Conservation (phyloP, 2,888 invertebrate species). For the Allacma fusca region DNA sequence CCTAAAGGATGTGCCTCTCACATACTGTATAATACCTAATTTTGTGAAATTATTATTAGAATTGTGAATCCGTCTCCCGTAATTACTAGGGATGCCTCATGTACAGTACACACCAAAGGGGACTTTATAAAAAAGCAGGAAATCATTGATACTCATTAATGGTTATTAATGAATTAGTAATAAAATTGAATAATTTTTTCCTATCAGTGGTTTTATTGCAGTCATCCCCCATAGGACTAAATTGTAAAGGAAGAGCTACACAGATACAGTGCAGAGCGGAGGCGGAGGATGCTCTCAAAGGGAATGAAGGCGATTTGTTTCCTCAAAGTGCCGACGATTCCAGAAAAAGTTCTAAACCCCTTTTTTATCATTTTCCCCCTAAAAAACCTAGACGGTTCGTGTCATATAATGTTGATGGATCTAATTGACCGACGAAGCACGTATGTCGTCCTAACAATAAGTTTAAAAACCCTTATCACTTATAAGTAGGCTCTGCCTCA, state of each 20-base stretch:
- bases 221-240: no score
- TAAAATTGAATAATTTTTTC: constrained; percentile 34
- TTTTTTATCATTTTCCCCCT: constrained; percentile 27
- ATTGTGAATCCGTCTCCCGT: no score
- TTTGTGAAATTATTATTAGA: no score
- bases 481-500: background rate
- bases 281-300: constrained; percentile 33
- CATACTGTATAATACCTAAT: no score
- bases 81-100: no score
- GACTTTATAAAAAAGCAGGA: no score
- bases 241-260: background rate
- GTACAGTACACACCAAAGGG: no score
- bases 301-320: constrained; percentile 25
- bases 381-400: background rate
- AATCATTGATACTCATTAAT: background rate
- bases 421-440: constrained; percentile 24
- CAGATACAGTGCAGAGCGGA: constrained; percentile 4
- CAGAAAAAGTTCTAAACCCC: constrained; percentile 17
- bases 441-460: background rate
- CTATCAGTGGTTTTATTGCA: constrained; percentile 20
- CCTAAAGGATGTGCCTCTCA: no score
- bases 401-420: constrained; percentile 29
- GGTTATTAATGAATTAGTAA: constrained; percentile 23
- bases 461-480: background rate
- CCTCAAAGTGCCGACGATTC: constrained; percentile 35